Evolutionary conservation across 2,888 invertebrate genomes (phyloP), one percentile per base, ranked within the genome.

Genomic region (Heteromyza rotundicornis): DNA sequence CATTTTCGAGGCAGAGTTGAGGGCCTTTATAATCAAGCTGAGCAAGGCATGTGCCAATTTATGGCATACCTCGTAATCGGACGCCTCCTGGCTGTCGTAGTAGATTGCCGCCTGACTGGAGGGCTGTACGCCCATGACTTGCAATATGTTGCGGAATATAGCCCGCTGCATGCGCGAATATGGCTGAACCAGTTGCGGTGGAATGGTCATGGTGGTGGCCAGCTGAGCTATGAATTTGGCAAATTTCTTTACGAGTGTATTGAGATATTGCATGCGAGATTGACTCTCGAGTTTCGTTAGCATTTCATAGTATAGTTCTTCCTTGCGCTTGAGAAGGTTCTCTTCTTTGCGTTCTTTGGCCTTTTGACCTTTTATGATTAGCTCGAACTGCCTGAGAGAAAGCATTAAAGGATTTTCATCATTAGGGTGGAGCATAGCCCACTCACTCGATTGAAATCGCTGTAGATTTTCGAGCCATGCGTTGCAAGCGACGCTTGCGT

Each of bases 101-200:
- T 76, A 79, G 24, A 75, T 74, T 2, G 74, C 75, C 52, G 75
- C 68, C 35, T 78, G 77, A 1, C 68, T 70, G 1, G 70, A 67
- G 0, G 78, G 78, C 63, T 78, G 78, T 2, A 79, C 75, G 1
- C 78, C 79, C 24, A 79, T 77, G n/a, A 78, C 74, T 55, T 75
- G 60, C 24, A 79, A 54, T 1, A 79, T 79, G 55, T 80, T 79
- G 27, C 78, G 80, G 55, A 80, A 79, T 50, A 79, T 75, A 32
- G 74, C 77, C 19, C 79, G 78, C 64, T 79, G 79, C 80, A 79
- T 80, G 17, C 80, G 75, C 1, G 75, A 73, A 65, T 79, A 80
- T 0, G 80, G 78, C 62, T 80, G 78, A 19, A 74, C 70, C 49
- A 80, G 67, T 49, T 71, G 72, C 5, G 75, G 72, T 1, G 80